Evolutionary conservation across 2,797 vertebrate genomes (phyloP).

Genomic region (Natrix natrix): DNA sequence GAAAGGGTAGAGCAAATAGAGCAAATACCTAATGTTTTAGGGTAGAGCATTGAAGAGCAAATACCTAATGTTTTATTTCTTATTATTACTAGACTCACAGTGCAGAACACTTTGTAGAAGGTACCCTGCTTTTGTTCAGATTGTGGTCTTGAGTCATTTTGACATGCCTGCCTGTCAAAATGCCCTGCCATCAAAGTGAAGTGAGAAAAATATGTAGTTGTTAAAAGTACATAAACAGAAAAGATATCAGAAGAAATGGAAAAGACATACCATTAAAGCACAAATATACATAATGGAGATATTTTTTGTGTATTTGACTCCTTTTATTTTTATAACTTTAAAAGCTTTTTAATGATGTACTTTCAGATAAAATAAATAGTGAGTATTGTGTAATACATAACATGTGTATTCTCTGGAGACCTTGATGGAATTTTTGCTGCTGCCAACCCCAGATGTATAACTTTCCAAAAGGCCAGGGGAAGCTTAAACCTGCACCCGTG

Average conservation of each 20-base stretch:
- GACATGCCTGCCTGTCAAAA: not conserved
- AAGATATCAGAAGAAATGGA: not conserved
- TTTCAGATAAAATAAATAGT: not conserved
- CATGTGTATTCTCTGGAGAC: not conserved
- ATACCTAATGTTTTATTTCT: not conserved
- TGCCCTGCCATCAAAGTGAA: not conserved
- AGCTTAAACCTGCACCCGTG: not conserved
- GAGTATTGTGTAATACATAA: not conserved
- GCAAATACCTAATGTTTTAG: not conserved
- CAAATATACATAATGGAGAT: not conserved
- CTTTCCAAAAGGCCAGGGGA: not conserved
- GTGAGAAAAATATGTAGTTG: not conserved
- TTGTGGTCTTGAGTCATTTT: not conserved
- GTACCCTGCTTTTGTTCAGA: not conserved
- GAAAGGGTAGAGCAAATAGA: not conserved
- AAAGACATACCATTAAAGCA: not conserved
- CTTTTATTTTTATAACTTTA: not conserved
- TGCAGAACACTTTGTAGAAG: not conserved
- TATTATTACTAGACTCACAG: not conserved
- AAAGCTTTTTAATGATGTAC: not conserved
- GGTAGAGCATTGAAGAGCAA: not conserved
- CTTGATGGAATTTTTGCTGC: not conserved
- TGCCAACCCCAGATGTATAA: slow-evolving; percentile 18
- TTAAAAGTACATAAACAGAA: not conserved
- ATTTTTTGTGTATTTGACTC: not conserved